Evolutionary conservation across 2,113 vertebrate species (phyloP).

Genomic region (Polypterus senegalus): DNA sequence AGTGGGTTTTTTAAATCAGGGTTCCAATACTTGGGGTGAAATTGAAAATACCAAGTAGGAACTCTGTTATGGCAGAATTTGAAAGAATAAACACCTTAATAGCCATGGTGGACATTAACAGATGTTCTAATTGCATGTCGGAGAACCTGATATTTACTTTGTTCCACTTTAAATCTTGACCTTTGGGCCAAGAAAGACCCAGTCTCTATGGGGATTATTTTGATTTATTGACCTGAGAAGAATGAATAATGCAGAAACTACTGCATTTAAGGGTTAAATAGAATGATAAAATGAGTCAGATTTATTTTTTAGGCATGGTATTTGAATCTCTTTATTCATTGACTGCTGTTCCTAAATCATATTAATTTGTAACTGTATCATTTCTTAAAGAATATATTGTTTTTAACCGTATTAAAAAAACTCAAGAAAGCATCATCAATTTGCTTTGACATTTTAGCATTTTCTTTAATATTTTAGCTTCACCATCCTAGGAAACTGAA

Average conservation of each 20-base stretch:
- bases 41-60: constrained; percentile 25
- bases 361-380: no score
- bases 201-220: constrained; percentile 31
- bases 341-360: no score
- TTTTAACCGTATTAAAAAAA: no score
- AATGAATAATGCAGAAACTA: constrained; percentile 37
- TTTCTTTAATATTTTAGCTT: no score
- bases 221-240: constrained; percentile 45
- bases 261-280: constrained; percentile 35
- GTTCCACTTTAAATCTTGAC: constrained; percentile 42
- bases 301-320: constrained; percentile 12
- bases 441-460: no score
- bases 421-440: no score
- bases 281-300: constrained; percentile 25
- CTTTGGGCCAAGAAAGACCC: constrained; percentile 35
- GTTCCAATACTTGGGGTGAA: constrained; percentile 29
- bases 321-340: no score
- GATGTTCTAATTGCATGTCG: constrained; percentile 43
- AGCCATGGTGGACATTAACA: constrained; percentile 43
- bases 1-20: constrained; percentile 23
- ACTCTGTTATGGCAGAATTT: constrained; percentile 39
- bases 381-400: no score
- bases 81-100: constrained; percentile 43
- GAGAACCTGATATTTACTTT: constrained; percentile 40
- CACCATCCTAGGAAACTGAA: no score